A percentile compares a stretch with the other conserved stretches of the same genome.
phyloP scores from a whole-genome alignment of 2,888 invertebrate genomes.

The Drosophila falleni region DNA sequence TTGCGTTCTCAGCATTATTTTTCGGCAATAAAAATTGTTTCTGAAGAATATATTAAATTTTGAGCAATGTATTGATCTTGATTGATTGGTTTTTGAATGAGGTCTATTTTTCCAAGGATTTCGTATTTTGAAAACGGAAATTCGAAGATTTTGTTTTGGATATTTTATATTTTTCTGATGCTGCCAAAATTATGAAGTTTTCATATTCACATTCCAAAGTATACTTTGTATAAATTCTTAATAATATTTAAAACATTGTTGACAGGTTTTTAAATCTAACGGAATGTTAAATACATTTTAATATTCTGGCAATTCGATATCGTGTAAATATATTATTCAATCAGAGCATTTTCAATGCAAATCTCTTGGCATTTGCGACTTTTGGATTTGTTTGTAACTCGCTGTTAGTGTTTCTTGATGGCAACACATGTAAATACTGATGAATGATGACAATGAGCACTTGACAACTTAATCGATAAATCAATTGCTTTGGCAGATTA shows the following conservation, averaged over 20 bases:
- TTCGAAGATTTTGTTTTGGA: too few relatives aligned
- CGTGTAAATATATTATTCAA: background rate
- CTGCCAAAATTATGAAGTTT: too few relatives aligned
- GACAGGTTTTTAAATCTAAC: background rate
- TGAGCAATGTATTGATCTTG: background rate
- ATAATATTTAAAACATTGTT: background rate
- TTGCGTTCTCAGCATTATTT: background rate
- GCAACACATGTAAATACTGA: constrained; percentile 72
- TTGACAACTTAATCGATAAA: constrained; percentile 82
- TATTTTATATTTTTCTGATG: too few relatives aligned
- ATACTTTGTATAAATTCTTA: background rate
- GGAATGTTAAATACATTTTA: background rate
- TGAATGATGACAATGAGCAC: constrained; percentile 76
- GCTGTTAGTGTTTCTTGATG: constrained; percentile 48
- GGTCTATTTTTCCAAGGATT: background rate
- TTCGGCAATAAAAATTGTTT: background rate
- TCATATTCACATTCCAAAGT: too few relatives aligned
- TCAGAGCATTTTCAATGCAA: constrained; percentile 10
- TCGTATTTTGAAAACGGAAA: background rate
- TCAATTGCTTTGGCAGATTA: constrained; percentile 75
- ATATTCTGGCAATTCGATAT: background rate
- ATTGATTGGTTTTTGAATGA: too few relatives aligned
- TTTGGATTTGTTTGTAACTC: constrained; percentile 9
- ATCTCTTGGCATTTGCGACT: constrained; percentile 3
- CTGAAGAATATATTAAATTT: background rate